Base-by-base conservation (phyloP, 2,113 vertebrate genomes). In the Perca schrenkii region DNA sequence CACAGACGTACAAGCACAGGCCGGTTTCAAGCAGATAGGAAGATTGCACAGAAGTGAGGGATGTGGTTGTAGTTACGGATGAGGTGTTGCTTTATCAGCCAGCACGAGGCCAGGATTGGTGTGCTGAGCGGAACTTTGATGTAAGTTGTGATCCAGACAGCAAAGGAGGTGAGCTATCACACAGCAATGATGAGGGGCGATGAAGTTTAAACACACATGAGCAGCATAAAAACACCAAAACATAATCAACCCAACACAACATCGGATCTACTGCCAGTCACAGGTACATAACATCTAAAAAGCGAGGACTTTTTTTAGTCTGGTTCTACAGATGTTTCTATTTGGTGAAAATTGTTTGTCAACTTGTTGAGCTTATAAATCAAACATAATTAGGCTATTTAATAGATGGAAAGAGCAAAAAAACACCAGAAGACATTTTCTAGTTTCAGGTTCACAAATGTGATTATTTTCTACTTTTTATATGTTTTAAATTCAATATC, bases 61-160 rank as follows among this genome's bases (percentile, higher is more conserved):
- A 79, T 74, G 54, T 36, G 66, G 82, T 77, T 28, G 85, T 70
- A 82, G 85, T 85, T 87, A 70, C 8, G 62, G 79, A 86, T 85
- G 81, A 89, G 74, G 84, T 81, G 79, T 66, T 83, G 78, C 71
- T 86, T 89, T 91, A 87, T 94, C 86, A 62, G 77, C 46, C 57
- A 22, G 78, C 28, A 34, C 56, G 28, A 81, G 80, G 72, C 71
- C 62, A 36, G 49, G 68, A 75, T 76, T 47, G 7, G 61, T 60
- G 66, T 14, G 4, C 22, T 28, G 58, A 67, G 69, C 60, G 25
- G 66, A 67, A 47, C 52, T 89, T 89, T 89, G 88, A 90, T 86
- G 85, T 77, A 72, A 86, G 62, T 1, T 72, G 79, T 21, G 77
- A 84, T 67, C 43, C 72, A 88, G 86, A 84, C 78, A n/a, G 66